phyloP scores from a whole-genome alignment of 2,797 vertebrate species.

The Manis crassicaudata region DNA sequence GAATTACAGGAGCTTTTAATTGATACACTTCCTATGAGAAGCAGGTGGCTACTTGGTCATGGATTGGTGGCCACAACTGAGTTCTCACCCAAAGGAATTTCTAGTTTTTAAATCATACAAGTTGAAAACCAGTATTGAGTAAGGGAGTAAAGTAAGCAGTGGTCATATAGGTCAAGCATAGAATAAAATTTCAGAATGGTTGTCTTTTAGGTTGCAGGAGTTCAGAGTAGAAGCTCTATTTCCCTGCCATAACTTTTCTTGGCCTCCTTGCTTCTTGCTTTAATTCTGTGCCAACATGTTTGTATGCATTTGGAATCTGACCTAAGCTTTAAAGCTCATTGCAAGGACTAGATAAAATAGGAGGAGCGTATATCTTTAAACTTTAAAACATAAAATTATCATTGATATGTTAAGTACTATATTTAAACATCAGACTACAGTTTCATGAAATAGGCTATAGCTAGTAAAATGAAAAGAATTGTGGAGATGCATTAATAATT shows the following conservation, averaged over 20 bases:
- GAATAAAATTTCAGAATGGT: not conserved
- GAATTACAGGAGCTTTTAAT: not conserved
- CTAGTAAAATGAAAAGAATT: not conserved
- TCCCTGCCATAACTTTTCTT: not conserved
- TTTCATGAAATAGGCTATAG: not conserved
- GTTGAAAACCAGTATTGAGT: not conserved
- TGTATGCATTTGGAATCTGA: not conserved
- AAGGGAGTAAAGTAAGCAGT: not conserved
- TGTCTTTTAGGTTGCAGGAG: not conserved
- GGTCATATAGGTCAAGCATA: not conserved
- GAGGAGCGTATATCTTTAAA: not conserved
- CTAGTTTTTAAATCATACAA: not conserved
- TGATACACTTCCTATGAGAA: not conserved
- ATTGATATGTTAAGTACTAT: not conserved
- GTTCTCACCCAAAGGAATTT: not conserved
- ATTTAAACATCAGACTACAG: not conserved
- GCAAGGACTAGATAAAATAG: not conserved
- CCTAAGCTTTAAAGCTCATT: not conserved
- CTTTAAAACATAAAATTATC: not conserved
- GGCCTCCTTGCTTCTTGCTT: not conserved
- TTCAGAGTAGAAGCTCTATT: not conserved
- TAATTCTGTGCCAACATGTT: not conserved
- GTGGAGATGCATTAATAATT: not conserved
- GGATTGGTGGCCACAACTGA: not conserved
- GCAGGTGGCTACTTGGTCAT: not conserved